Conservation (phyloP, 2,888 invertebrate genomes). For the Drosophila buzzatii region DNA sequence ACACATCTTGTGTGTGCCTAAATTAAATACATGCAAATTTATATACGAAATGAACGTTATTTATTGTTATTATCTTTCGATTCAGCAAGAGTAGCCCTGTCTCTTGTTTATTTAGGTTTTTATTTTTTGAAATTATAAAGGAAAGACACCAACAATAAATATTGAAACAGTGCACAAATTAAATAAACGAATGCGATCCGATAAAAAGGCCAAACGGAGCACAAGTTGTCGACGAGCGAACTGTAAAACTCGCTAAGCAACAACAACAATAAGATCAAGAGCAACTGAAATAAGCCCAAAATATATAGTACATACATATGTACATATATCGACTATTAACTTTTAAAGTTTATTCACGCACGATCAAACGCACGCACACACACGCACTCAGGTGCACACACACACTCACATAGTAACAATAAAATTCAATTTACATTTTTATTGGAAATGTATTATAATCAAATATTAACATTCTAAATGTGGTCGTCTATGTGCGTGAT, state of each 20-base stretch:
- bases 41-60: constrained; percentile 33
- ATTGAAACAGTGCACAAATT: constrained; percentile 70
- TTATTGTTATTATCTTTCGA: constrained; percentile 50
- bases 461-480: constrained; percentile 5
- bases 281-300: constrained; percentile 46
- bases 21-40: constrained; percentile 25
- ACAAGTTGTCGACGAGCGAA: constrained; percentile 35
- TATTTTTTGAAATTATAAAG: constrained; percentile 63
- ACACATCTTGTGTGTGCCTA: constrained; percentile 31
- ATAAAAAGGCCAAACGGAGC: constrained; percentile 56
- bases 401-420: neutral
- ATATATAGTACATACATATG: constrained; percentile 53
- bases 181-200: constrained; percentile 53
- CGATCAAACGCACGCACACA: constrained; percentile 26
- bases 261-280: constrained; percentile 15
- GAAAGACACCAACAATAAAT: constrained; percentile 63
- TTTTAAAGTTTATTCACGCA: constrained; percentile 51
- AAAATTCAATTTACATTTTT: neutral
- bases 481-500: neutral
- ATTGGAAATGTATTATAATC: neutral
- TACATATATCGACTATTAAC: constrained; percentile 46
- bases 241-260: constrained; percentile 26
- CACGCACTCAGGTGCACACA: constrained; percentile 14
- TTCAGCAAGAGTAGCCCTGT: constrained; percentile 26
- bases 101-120: constrained; percentile 51